These are phyloP conservation scores for Sinocyclocheilus rhinocerous DNA, from an alignment of 2,113 vertebrate species.

Conservation along the genomic window DNA sequence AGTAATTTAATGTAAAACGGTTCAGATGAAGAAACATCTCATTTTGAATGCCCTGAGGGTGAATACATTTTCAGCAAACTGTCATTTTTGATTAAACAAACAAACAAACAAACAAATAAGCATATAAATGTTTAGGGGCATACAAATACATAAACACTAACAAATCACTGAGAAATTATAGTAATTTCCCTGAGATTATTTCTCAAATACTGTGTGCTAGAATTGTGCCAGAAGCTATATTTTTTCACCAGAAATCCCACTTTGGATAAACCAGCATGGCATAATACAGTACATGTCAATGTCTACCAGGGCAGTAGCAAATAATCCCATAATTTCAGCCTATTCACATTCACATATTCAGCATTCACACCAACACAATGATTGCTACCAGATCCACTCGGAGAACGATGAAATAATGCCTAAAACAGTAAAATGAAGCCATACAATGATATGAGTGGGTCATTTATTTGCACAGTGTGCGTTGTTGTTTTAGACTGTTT, in stretches of 20 bases:
- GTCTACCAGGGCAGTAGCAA: constrained; percentile 8
- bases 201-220: neutral
- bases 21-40: no score
- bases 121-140: no score
- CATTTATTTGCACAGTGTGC: no score
- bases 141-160: neutral
- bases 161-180: no score
- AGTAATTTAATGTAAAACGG: no score
- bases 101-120: no score
- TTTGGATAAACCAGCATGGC: neutral
- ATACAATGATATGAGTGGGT: neutral
- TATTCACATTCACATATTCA: constrained; percentile 39
- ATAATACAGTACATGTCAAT: neutral
- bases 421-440: neutral
- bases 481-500: no score
- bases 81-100: no score
- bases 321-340: constrained; percentile 4
- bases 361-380: constrained; percentile 5
- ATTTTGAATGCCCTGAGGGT: no score
- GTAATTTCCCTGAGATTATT: no score
- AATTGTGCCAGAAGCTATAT: neutral
- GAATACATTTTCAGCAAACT: no score
- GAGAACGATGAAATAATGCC: neutral
- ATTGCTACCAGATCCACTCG: neutral
- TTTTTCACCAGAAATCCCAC: neutral